Percentiles rank a stretch among this genome's conserved stretches.
Evolutionary conservation across 2,113 vertebrate genomes (phyloP).

Genomic region (Cairina moschata): DNA sequence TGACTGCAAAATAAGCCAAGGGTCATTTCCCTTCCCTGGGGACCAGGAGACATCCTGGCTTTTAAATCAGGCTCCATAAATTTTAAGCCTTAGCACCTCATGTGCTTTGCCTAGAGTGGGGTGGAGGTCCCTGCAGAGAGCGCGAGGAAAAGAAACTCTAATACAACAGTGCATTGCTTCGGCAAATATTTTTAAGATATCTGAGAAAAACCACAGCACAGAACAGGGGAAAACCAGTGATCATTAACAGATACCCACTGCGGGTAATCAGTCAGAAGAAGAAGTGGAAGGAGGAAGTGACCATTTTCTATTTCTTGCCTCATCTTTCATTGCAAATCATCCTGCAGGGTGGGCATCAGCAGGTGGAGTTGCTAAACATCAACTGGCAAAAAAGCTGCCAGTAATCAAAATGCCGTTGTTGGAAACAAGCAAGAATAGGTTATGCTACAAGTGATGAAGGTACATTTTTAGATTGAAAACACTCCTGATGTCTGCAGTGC

Average conservation of each 20-base stretch:
- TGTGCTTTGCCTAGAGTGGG: not conserved
- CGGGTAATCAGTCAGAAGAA: not conserved
- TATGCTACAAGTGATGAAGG: not conserved
- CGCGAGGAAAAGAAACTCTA: conserved; percentile 14
- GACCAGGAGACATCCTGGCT: conserved; percentile 32
- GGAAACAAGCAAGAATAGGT: not conserved
- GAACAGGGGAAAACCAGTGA: not conserved
- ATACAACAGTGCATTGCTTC: not conserved
- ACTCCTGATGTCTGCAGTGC: not conserved
- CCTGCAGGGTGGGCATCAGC: not conserved
- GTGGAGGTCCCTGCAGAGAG: not conserved
- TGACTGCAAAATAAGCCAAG: conserved; percentile 60
- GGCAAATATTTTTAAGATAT: not conserved
- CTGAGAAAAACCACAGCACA: not conserved
- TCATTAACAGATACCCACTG: not conserved
- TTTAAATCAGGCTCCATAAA: conserved; percentile 38
- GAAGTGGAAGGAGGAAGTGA: not conserved
- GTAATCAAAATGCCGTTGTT: not conserved
- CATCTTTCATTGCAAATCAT: not conserved
- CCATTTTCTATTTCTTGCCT: conserved; percentile 6
- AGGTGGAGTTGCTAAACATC: not conserved
- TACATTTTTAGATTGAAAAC: not conserved
- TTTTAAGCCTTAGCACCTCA: conserved; percentile 14
- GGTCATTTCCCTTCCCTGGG: conserved; percentile 64
- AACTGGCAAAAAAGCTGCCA: not conserved